A percentile compares a stretch with the other conserved stretches of the same genome.
phyloP scores from a whole-genome alignment of 2,797 vertebrate genomes.

The Pitangus sulphuratus region DNA sequence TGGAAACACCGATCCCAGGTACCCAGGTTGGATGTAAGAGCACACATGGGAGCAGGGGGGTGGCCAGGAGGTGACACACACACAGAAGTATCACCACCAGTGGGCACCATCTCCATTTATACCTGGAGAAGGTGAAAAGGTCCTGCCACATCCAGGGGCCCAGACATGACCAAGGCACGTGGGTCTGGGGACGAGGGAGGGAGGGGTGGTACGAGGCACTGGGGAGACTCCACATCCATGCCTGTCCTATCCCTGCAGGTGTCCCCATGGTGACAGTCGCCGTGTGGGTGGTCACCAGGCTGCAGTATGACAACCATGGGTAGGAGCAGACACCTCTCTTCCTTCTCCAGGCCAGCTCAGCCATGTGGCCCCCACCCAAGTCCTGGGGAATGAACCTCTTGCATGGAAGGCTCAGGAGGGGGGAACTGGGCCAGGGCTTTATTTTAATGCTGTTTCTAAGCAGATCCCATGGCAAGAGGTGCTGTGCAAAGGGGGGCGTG shows the following conservation, averaged over 20 bases:
- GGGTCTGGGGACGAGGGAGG: not conserved
- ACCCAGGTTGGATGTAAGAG: not conserved
- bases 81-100: no score
- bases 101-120: not conserved
- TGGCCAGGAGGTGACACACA: not conserved
- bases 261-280: conserved; percentile 81
- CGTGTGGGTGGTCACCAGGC: conserved; percentile 84
- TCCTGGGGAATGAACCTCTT: not conserved
- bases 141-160: not conserved
- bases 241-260: conserved; percentile 72
- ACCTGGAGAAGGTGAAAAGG: not conserved
- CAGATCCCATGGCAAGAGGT: not conserved
- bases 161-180: fast-evolving
- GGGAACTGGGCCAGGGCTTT: not conserved
- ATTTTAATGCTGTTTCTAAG: not conserved
- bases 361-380: fast-evolving
- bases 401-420: not conserved
- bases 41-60: not conserved
- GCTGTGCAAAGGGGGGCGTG: not conserved
- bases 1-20: fast-evolving
- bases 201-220: not conserved
- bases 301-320: conserved; percentile 84
- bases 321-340: conserved; percentile 17
- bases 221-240: not conserved
- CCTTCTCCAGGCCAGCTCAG: not conserved